phyloP scores from a whole-genome alignment of 2,113 vertebrate species.

The Fulmarus glacialis region DNA sequence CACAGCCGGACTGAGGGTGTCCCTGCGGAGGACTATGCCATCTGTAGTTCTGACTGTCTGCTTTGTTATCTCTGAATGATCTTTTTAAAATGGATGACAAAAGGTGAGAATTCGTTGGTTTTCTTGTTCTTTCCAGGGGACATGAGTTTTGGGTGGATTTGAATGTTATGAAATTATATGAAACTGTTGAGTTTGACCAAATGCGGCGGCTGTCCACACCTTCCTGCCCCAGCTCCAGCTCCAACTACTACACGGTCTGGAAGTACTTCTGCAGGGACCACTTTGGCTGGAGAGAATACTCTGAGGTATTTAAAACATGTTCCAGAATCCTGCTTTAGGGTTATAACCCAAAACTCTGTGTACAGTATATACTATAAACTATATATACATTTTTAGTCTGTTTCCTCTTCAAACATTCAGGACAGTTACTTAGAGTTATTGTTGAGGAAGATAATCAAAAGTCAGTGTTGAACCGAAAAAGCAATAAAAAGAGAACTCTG shows the following conservation, averaged over 20 bases:
- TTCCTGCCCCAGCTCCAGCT: conserved; percentile 79
- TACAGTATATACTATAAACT: fast-evolving
- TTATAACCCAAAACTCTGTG: fast-evolving
- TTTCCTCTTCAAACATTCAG: not conserved
- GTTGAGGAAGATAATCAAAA: not conserved
- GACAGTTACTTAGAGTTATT: not conserved
- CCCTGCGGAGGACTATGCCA: not conserved
- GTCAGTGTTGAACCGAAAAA: not conserved
- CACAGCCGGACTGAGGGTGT: not conserved
- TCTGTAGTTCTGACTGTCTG: not conserved
- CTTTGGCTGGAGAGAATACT: conserved; percentile 99
- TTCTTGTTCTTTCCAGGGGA: conserved; percentile 75
- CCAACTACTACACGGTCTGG: conserved; percentile 91
- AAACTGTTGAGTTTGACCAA: conserved; percentile 90
- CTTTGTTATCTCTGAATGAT: not conserved
- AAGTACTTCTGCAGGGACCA: conserved; percentile 99
- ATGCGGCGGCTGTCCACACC: conserved; percentile 89
- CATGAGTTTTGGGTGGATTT: conserved; percentile 92
- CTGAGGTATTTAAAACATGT: conserved; percentile 81
- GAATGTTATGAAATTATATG: conserved; percentile 87
- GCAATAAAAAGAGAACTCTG: not conserved
- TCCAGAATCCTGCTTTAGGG: not conserved
- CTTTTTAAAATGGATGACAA: not conserved
- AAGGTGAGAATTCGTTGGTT: not conserved
- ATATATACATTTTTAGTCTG: fast-evolving